Conservation (phyloP, 2,888 invertebrate species). For the Meteorus cinctellus region DNA sequence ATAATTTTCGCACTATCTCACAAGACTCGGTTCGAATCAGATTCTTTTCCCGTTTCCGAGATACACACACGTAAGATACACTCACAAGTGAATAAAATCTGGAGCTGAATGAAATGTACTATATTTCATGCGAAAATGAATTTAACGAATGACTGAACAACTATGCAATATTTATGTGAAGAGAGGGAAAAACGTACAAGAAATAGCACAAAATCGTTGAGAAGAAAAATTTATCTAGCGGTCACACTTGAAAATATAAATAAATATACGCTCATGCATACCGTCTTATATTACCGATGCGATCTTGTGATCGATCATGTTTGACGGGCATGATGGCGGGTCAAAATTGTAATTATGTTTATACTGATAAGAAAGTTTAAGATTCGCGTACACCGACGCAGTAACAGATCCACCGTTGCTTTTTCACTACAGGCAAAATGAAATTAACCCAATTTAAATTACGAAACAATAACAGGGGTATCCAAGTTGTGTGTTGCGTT, state of each 20-base stretch:
- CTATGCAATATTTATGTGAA: background rate
- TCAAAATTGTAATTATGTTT: background rate
- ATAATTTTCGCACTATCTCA: slow-evolving; percentile 19
- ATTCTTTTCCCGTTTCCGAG: background rate
- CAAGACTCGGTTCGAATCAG: background rate
- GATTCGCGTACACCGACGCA: background rate
- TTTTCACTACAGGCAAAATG: slow-evolving; percentile 48
- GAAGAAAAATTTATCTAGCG: slow-evolving; percentile 11
- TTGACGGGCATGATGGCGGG: slow-evolving; percentile 59
- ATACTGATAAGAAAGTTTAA: background rate
- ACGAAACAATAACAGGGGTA: slow-evolving; percentile 57
- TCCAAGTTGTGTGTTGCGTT: slow-evolving; percentile 28
- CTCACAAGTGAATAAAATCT: background rate
- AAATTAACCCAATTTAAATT: slow-evolving; percentile 60
- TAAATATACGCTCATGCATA: slow-evolving; percentile 42
- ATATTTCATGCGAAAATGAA: background rate
- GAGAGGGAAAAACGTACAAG: background rate
- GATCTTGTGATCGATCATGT: slow-evolving; percentile 61
- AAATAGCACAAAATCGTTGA: background rate
- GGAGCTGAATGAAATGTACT: background rate
- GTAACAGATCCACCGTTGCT: background rate
- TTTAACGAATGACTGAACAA: background rate
- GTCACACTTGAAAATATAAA: slow-evolving; percentile 17
- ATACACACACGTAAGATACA: background rate
- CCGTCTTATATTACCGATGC: slow-evolving; percentile 62